A percentile compares a stretch with the other conserved stretches of the same genome.
These are phyloP conservation scores for Hemiprocne comata DNA, from an alignment of 2,113 vertebrate species.

Conservation along the genomic window DNA sequence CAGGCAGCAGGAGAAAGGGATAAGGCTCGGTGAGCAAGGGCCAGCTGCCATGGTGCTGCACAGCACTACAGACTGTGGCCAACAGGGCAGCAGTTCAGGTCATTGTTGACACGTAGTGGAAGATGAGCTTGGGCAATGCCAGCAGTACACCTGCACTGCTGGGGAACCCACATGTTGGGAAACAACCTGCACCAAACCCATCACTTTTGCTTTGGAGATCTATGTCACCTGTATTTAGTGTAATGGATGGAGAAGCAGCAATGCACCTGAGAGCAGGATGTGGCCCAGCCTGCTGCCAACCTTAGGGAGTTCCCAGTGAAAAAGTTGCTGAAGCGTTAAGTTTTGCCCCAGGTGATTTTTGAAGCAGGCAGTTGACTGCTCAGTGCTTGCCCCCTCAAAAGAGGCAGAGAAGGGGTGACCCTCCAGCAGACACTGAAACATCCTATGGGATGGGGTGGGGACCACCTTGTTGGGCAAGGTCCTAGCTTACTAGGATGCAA, in stretches of 20 bases:
- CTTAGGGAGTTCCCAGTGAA: background rate
- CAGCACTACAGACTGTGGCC: fast-evolving
- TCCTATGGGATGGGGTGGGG: background rate
- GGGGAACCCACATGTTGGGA: background rate
- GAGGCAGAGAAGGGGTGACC: background rate
- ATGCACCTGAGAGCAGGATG: background rate
- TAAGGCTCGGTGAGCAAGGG: background rate
- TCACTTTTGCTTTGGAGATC: background rate
- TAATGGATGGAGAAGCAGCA: background rate
- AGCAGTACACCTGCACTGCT: background rate
- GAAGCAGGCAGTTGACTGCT: background rate
- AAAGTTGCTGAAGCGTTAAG: background rate
- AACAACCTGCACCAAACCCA: background rate
- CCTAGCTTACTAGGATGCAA: background rate
- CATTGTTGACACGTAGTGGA: background rate
- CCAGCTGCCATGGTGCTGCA: background rate
- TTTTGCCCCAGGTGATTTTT: background rate
- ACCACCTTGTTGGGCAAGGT: background rate
- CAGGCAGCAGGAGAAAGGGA: background rate
- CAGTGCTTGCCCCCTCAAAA: background rate
- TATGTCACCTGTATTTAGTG: background rate
- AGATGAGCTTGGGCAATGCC: background rate
- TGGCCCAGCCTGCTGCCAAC: background rate
- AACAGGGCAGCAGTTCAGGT: background rate
- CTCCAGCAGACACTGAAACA: background rate